A percentile compares a stretch with the other conserved stretches of the same genome.
Conservation (phyloP, 2,888 invertebrate genomes). For the Hypercompe scribonia region DNA sequence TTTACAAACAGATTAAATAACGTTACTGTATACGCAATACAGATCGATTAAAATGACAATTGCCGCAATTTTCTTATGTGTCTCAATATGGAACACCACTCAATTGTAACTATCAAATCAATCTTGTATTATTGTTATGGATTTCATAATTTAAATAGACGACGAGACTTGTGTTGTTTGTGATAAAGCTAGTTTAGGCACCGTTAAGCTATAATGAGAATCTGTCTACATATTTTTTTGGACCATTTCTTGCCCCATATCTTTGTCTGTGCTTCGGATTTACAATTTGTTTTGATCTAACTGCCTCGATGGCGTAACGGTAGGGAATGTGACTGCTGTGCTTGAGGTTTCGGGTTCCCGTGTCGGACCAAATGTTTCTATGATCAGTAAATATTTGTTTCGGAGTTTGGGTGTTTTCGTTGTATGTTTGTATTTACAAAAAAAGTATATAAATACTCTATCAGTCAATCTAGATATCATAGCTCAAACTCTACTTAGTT, state of each 20-base stretch:
- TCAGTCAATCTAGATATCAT: too few relatives aligned
- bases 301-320: too few relatives aligned
- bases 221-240: not conserved
- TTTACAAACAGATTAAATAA: conserved; percentile 20
- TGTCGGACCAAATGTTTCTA: too few relatives aligned
- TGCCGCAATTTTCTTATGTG: conserved; percentile 15
- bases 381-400: too few relatives aligned
- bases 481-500: too few relatives aligned
- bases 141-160: not conserved
- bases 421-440: too few relatives aligned
- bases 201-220: not conserved
- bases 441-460: too few relatives aligned
- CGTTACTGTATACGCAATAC: conserved; percentile 37
- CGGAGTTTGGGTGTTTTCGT: too few relatives aligned
- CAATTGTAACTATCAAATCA: conserved; percentile 27
- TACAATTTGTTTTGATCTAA: too few relatives aligned
- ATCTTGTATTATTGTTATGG: not conserved
- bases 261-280: not conserved
- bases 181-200: not conserved
- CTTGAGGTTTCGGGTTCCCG: too few relatives aligned
- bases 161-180: not conserved
- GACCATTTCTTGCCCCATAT: not conserved
- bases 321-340: too few relatives aligned
- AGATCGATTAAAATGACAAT: conserved; percentile 24
- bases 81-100: conserved; percentile 28